A percentile compares a stretch with the other conserved stretches of the same genome.
phyloP scores from a whole-genome alignment of 2,113 vertebrate species.

The Pseudonaja textilis region DNA sequence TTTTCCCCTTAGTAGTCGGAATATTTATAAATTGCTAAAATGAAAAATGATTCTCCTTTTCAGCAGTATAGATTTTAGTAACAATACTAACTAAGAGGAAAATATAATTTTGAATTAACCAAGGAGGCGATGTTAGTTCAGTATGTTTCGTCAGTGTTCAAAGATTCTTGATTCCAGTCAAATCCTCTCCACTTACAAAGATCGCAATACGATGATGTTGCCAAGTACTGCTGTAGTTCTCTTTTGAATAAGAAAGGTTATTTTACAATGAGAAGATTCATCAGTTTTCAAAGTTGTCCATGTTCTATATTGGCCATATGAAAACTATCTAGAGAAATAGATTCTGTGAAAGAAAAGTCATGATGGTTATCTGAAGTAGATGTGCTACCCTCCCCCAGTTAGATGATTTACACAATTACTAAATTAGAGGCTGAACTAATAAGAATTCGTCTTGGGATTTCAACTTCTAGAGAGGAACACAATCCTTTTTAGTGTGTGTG shows the following conservation, averaged over 20 bases:
- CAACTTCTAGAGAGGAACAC: neutral
- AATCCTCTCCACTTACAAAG: neutral
- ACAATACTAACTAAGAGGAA: neutral
- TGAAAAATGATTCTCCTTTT: neutral
- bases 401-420: neutral
- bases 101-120: neutral
- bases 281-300: neutral
- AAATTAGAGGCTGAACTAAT: neutral
- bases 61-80: neutral
- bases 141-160: neutral
- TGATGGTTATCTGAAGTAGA: neutral
- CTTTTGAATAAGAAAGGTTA: neutral
- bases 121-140: neutral
- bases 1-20: neutral
- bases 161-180: neutral
- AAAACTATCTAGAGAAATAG: neutral
- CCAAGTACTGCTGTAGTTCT: neutral
- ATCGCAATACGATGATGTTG: neutral
- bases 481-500: neutral
- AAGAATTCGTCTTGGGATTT: neutral
- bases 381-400: neutral
- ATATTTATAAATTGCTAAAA: neutral
- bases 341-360: neutral
- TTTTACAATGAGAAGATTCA: neutral
- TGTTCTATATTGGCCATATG: neutral